Evolutionary conservation across 2,888 invertebrate species (phyloP).

Genomic region (Macrosiphum euphorbiae): DNA sequence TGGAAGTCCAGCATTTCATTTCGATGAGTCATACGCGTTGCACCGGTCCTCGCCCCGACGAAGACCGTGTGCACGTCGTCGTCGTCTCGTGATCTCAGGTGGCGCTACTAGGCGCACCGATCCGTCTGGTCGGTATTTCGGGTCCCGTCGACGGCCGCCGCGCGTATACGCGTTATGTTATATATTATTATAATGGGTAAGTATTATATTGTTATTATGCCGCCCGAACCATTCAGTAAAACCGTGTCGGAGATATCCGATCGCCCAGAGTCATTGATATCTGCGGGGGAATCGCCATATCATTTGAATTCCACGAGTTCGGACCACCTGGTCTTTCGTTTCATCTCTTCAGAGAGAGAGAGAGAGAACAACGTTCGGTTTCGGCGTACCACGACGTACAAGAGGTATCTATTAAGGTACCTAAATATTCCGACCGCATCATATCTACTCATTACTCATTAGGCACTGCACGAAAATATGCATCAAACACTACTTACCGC

Average conservation of each 20-base stretch:
- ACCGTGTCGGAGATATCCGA: constrained; percentile 40
- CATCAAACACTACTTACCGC: not conserved
- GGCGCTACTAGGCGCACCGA: constrained; percentile 60
- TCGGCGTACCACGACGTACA: not conserved
- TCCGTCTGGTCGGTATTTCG: constrained; percentile 50
- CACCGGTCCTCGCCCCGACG: not conserved
- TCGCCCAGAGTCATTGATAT: constrained; percentile 52
- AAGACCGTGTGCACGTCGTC: not conserved
- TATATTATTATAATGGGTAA: not conserved
- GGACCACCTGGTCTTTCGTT: constrained; percentile 53
- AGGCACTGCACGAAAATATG: not conserved
- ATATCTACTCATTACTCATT: not conserved
- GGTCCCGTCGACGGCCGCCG: not conserved
- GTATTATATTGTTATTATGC: constrained; percentile 19
- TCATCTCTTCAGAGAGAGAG: not conserved
- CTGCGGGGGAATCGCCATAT: not conserved
- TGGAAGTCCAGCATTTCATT: constrained; percentile 50
- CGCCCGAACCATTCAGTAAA: constrained; percentile 47
- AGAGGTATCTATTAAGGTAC: not conserved
- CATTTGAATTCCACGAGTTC: constrained; percentile 9
- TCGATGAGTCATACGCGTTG: constrained; percentile 40
- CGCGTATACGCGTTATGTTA: not conserved
- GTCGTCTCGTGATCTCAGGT: constrained; percentile 45
- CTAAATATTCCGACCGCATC: not conserved
- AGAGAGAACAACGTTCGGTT: not conserved